phyloP scores from a whole-genome alignment of 2,797 vertebrate species.

The Phoeniculus purpureus region DNA sequence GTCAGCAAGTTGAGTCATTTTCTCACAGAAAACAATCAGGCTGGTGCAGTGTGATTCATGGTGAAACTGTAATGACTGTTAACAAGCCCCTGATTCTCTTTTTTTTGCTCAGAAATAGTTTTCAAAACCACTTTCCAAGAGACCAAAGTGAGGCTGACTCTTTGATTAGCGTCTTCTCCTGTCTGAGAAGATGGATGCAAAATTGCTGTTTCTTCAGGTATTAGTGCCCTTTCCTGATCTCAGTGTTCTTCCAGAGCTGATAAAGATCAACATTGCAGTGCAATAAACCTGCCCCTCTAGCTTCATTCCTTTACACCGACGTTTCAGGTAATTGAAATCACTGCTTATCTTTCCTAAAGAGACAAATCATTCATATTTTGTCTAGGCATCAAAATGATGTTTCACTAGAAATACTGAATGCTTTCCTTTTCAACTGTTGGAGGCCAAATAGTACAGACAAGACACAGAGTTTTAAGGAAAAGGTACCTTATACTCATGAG shows the following conservation, averaged over 20 bases:
- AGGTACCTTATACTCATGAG: accelerated
- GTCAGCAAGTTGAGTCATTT: neutral
- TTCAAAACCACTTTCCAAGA: neutral
- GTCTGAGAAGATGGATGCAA: neutral
- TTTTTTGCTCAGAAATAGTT: neutral
- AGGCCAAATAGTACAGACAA: neutral
- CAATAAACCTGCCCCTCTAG: neutral
- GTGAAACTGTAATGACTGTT: neutral
- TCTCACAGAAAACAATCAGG: neutral
- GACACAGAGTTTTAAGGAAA: neutral
- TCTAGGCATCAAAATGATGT: neutral
- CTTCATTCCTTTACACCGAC: neutral
- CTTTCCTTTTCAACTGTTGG: neutral
- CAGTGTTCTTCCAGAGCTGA: neutral
- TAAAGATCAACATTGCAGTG: neutral
- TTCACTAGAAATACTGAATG: neutral
- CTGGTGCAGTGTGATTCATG: neutral
- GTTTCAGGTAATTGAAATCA: neutral
- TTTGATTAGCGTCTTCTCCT: neutral
- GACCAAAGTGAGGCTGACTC: neutral
- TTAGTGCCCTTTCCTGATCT: neutral
- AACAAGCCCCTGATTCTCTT: neutral
- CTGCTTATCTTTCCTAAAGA: neutral
- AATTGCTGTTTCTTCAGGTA: neutral
- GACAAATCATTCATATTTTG: neutral